Conservation (phyloP, 2,113 vertebrate species). For the Zosterops borbonicus region DNA sequence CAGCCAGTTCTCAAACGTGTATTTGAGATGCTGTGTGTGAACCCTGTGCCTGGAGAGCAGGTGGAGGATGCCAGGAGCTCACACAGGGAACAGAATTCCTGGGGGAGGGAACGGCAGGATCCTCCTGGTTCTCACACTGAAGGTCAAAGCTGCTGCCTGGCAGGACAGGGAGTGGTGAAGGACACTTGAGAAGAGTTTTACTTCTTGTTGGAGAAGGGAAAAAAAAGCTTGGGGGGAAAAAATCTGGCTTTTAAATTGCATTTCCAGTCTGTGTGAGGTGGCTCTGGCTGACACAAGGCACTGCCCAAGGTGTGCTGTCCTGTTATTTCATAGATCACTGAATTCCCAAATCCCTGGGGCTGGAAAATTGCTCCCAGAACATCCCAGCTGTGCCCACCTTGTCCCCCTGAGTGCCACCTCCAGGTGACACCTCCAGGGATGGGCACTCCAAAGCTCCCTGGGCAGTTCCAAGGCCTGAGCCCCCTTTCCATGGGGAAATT, state of each 20-base stretch:
- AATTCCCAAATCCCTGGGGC: rapidly evolving
- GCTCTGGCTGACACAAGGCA: not conserved
- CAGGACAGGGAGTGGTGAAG: not conserved
- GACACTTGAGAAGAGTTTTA: not conserved
- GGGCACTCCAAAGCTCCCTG: not conserved
- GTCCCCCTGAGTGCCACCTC: not conserved
- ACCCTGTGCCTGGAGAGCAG: not conserved
- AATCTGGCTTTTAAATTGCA: not conserved
- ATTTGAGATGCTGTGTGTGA: not conserved
- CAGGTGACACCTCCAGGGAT: not conserved
- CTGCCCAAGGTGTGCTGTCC: not conserved
- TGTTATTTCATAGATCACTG: rapidly evolving
- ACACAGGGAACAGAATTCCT: not conserved
- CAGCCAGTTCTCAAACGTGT: rapidly evolving
- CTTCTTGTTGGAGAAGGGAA: not conserved
- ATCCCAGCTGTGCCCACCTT: not conserved
- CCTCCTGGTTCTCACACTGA: not conserved
- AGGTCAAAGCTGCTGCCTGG: not conserved
- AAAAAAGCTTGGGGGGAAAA: not conserved
- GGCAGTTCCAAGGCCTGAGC: not conserved
- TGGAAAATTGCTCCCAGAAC: not conserved
- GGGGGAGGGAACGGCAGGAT: not conserved
- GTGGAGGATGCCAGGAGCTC: not conserved
- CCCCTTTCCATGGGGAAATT: not conserved
- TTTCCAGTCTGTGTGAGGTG: not conserved